phyloP scores from a whole-genome alignment of 2,888 invertebrate species.

The Hypsopygia costalis region DNA sequence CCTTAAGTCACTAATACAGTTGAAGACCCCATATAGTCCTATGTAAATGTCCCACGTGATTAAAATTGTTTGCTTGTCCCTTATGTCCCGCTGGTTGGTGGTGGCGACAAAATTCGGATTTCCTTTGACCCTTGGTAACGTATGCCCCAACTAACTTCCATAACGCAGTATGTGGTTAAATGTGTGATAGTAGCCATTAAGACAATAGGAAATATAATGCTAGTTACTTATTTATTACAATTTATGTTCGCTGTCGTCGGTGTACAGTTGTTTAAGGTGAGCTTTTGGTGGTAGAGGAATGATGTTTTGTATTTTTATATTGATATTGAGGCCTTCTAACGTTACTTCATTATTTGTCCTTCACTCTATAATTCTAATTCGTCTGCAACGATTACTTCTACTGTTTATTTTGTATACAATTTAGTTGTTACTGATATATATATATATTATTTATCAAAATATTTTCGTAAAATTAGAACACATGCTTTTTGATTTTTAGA shows the following conservation, averaged over 20 bases:
- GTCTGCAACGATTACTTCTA: too few species aligned
- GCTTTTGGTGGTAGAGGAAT: constrained; percentile 30
- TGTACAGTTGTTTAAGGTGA: constrained; percentile 99
- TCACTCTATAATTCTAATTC: too few species aligned
- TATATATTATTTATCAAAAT: too few species aligned
- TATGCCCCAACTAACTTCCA: constrained; percentile 60
- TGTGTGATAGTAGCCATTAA: constrained; percentile 99
- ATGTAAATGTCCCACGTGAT: constrained; percentile 41
- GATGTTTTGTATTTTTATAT: constrained; percentile 15
- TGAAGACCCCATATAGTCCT: constrained; percentile 17
- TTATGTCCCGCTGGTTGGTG: constrained; percentile 70
- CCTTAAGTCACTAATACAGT: constrained; percentile 20
- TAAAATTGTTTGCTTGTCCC: constrained; percentile 74
- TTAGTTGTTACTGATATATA: too few species aligned
- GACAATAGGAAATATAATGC: constrained; percentile 99
- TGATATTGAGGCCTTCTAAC: constrained; percentile 10
- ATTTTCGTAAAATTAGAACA: too few species aligned
- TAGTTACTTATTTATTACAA: constrained; percentile 99
- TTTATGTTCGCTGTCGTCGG: constrained; percentile 99
- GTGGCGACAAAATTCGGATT: constrained; percentile 48
- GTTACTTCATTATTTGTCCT: background rate
- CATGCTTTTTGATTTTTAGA: background rate
- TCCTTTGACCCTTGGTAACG: constrained; percentile 60
- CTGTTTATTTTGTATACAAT: too few species aligned
- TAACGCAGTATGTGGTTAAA: constrained; percentile 97